A percentile compares a stretch with the other conserved stretches of the same genome.
phyloP scores from a whole-genome alignment of 2,888 invertebrate species.

The Hemicrepidius hirtus region DNA sequence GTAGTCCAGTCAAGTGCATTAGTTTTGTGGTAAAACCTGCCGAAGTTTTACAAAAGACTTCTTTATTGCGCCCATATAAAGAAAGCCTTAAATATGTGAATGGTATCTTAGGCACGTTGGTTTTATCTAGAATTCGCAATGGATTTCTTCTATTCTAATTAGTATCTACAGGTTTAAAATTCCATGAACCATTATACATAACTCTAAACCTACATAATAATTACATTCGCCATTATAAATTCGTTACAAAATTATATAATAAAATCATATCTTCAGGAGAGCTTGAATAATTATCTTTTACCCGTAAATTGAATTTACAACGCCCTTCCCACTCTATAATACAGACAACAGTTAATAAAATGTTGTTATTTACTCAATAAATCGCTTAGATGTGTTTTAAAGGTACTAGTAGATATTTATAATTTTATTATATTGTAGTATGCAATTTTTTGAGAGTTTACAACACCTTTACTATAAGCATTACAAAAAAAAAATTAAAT shows the following conservation, averaged over 20 bases:
- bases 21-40: constrained; percentile 23
- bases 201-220: constrained; percentile 15
- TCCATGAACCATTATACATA: constrained; percentile 27
- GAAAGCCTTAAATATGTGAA: constrained; percentile 36
- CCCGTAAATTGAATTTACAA: not conserved
- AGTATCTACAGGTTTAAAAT: constrained; percentile 10
- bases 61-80: constrained; percentile 38
- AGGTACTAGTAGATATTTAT: too few species aligned
- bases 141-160: constrained; percentile 3
- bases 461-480: too few species aligned
- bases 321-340: not conserved
- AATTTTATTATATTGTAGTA: too few species aligned
- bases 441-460: too few species aligned
- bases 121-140: constrained; percentile 26
- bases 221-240: constrained; percentile 30
- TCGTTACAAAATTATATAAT: constrained; percentile 21
- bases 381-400: too few species aligned
- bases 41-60: constrained; percentile 37
- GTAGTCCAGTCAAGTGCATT: constrained; percentile 44
- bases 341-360: too few species aligned
- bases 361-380: too few species aligned
- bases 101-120: constrained; percentile 38
- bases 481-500: too few species aligned
- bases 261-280: not conserved
- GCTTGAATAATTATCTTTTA: not conserved